Evolutionary conservation across 2,888 invertebrate species (phyloP).

Genomic region (Frankliniella intonsa): DNA sequence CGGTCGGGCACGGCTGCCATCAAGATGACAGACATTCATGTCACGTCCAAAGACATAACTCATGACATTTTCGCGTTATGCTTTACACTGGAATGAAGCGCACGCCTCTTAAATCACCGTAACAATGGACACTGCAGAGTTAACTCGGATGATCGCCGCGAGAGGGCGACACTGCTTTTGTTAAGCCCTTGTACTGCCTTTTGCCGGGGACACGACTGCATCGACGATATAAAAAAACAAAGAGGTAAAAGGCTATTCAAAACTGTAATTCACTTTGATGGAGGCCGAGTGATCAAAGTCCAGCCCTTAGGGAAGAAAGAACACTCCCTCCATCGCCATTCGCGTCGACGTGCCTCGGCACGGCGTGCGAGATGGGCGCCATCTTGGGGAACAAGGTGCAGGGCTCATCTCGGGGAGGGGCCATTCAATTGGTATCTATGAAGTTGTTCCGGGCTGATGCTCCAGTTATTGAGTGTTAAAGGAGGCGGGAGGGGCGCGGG

Average conservation of each 20-base stretch:
- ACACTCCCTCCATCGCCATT: no score
- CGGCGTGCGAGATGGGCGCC: no score
- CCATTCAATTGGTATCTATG: slow-evolving; percentile 11
- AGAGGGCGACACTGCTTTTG: not conserved
- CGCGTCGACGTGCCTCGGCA: no score
- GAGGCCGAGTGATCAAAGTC: no score
- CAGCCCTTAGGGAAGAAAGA: no score
- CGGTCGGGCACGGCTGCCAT: no score
- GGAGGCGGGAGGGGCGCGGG: not conserved
- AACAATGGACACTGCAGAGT: not conserved
- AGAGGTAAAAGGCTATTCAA: no score
- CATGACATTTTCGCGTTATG: not conserved
- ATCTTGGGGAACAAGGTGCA: not conserved
- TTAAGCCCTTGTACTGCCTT: no score
- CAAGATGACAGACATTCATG: no score
- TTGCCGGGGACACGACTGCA: no score
- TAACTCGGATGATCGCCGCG: not conserved
- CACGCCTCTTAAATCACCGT: not conserved
- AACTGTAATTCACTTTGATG: no score
- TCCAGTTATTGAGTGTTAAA: slow-evolving; percentile 9
- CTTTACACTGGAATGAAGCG: slow-evolving; percentile 7
- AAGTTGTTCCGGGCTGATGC: slow-evolving; percentile 6
- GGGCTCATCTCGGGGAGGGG: not conserved
- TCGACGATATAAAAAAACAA: no score
- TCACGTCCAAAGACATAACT: not conserved